Evolutionary conservation across 2,888 invertebrate species (phyloP), one percentile per base, ranked within the genome.

Genomic region (Orchestes rusci): DNA sequence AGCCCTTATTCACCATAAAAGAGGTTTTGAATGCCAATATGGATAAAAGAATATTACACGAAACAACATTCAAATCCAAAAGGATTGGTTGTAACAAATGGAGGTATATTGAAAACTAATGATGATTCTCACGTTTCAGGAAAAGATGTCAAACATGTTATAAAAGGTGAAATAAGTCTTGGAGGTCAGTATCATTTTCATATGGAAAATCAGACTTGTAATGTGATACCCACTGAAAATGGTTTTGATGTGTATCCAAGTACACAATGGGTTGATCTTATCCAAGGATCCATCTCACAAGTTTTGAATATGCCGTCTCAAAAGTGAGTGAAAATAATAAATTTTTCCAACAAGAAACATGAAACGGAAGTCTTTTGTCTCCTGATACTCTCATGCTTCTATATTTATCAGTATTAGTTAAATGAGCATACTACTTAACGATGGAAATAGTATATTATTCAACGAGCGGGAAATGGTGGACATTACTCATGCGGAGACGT

Each of bases 171-270:
- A 16, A 70, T 75, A 29, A 66, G 70, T 34, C 65, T 75, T 12
- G 79, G 77, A 0, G 62, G 72, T 0, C 88, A 88, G 59, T 86
- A 84, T 62, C 87, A 87, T 64, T 84, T 76, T 56, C 77, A 80
- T 1, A 84, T 88, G 84, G 87, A 88, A 62, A 75, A 80, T 0
- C 82, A 83, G 53, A 71, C 73, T 19, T 79, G 80, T 51, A 65
- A 79, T 1, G 73, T 75, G 10, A 65, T 74, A 18, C 85, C 84
- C 0, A 71, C 69, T 23, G 84, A 84, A 53, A 80, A 82, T 57
- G 80, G 80, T 1, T 61, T 84, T 44, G 76, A 82, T 38, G 73
- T 84, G 1, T 75, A 74, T 49, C 67, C 79, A 0, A 60, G 81
- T 0, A 72, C 79, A 0, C 84, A 84, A 56, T 80, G 76, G 74